Conservation (phyloP, 2,888 invertebrate species). For the Agonopterix arenella region DNA sequence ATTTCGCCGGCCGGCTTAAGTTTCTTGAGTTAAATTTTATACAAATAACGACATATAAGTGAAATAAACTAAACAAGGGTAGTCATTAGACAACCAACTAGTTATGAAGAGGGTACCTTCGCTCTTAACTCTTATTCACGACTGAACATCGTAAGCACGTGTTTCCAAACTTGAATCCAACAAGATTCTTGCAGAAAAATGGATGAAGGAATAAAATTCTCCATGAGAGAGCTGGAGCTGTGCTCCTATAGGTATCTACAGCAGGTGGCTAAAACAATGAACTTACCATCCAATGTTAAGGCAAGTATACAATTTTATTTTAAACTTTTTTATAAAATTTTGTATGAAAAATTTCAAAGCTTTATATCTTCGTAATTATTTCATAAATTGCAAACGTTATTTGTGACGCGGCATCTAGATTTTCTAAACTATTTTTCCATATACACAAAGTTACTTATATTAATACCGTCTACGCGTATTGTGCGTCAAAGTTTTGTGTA, state of each 20-base stretch:
- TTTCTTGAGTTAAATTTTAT: too few relatives aligned
- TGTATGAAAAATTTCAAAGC: too few relatives aligned
- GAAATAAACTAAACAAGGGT: background rate
- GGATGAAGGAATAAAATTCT: conserved; percentile 19
- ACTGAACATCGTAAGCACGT: background rate
- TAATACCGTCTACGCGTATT: too few relatives aligned
- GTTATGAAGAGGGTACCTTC: background rate
- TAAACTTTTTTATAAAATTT: too few relatives aligned
- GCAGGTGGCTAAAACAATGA: conserved; percentile 44
- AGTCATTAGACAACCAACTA: background rate
- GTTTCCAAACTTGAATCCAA: background rate
- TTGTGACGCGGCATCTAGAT: too few relatives aligned
- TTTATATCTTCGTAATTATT: too few relatives aligned
- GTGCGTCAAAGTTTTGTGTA: too few relatives aligned
- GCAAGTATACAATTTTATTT: conserved; percentile 20
- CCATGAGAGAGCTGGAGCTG: conserved; percentile 25
- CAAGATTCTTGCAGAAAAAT: conserved; percentile 2
- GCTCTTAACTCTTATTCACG: background rate
- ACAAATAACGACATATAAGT: background rate
- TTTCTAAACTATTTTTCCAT: too few relatives aligned
- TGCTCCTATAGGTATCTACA: conserved; percentile 50
- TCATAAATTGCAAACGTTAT: too few relatives aligned
- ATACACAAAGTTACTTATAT: too few relatives aligned
- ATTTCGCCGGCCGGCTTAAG: too few relatives aligned
- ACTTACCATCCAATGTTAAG: conserved; percentile 58